A percentile compares a stretch with the other conserved stretches of the same genome.
Evolutionary conservation across 2,888 invertebrate species (phyloP).

Genomic region (Drosophila diplacantha): DNA sequence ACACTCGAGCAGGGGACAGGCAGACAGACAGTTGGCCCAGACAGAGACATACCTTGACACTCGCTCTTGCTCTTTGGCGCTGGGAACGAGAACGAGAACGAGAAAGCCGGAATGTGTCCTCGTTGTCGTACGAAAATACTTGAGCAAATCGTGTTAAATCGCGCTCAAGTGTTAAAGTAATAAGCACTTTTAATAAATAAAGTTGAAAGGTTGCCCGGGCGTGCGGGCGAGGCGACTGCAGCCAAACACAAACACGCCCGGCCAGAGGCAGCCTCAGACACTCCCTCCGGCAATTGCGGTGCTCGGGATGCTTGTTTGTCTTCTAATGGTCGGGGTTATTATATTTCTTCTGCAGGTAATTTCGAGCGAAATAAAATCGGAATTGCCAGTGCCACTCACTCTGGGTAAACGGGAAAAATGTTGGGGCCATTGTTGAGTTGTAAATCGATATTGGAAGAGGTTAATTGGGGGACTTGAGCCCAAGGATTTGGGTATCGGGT

Average conservation of each 20-base stretch:
- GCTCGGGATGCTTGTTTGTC: slow-evolving; percentile 34
- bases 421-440: slow-evolving; percentile 5
- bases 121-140: slow-evolving; percentile 62
- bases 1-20: slow-evolving; percentile 22
- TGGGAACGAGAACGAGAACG: slow-evolving; percentile 17
- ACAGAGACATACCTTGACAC: slow-evolving; percentile 50
- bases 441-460: slow-evolving; percentile 14
- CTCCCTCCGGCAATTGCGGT: slow-evolving; percentile 30
- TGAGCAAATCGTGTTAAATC: slow-evolving; percentile 73
- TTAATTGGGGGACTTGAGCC: not conserved
- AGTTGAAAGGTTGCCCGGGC: slow-evolving; percentile 52
- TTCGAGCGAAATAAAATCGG: slow-evolving; percentile 24
- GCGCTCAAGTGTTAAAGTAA: slow-evolving; percentile 72
- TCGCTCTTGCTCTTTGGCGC: slow-evolving; percentile 33
- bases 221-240: slow-evolving; percentile 19
- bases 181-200: slow-evolving; percentile 73
- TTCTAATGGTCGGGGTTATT: slow-evolving; percentile 32
- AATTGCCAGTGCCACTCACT: slow-evolving; percentile 10
- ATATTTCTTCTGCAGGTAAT: slow-evolving; percentile 33
- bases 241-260: slow-evolving; percentile 23
- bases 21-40: slow-evolving; percentile 29
- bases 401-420: slow-evolving; percentile 5
- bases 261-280: slow-evolving; percentile 18
- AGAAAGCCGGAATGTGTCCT: slow-evolving; percentile 47
- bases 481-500: not conserved